These are phyloP conservation scores for Diadromus collaris DNA, from an alignment of 2,888 invertebrate species.

Conservation along the genomic window DNA sequence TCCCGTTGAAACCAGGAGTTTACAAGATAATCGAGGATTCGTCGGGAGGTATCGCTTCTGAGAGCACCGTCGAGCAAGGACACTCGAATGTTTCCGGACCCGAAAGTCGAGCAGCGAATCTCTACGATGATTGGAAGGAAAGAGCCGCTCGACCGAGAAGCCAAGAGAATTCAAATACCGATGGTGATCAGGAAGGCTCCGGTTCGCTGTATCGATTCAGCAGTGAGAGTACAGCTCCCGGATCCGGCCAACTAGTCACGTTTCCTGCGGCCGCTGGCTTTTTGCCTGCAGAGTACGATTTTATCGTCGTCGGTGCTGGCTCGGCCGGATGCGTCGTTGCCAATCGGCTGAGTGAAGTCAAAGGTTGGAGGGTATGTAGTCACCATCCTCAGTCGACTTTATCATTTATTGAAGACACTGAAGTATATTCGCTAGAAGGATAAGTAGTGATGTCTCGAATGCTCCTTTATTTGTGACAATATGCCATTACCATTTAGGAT, in stretches of 20 bases:
- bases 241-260: constrained; percentile 7
- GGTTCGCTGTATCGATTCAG: constrained; percentile 11
- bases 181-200: constrained; percentile 19
- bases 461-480: not conserved
- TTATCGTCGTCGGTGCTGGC: constrained; percentile 82
- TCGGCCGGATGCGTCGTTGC: constrained; percentile 83
- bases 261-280: constrained; percentile 44
- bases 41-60: constrained; percentile 8
- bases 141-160: not conserved
- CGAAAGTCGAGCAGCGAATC: constrained; percentile 15
- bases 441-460: not conserved
- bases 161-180: constrained; percentile 1
- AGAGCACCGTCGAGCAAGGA: constrained; percentile 22
- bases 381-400: not conserved
- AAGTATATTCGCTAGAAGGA: not conserved
- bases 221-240: constrained; percentile 7
- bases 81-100: not conserved
- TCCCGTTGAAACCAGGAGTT: constrained; percentile 7
- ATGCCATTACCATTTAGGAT: not conserved
- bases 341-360: constrained; percentile 78
- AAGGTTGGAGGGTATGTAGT: constrained; percentile 66
- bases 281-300: constrained; percentile 78
- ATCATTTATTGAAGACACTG: not conserved
- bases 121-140: constrained; percentile 55
- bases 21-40: constrained; percentile 29